phyloP scores from a whole-genome alignment of 2,113 vertebrate genomes.

The Paraplagusia blochii region DNA sequence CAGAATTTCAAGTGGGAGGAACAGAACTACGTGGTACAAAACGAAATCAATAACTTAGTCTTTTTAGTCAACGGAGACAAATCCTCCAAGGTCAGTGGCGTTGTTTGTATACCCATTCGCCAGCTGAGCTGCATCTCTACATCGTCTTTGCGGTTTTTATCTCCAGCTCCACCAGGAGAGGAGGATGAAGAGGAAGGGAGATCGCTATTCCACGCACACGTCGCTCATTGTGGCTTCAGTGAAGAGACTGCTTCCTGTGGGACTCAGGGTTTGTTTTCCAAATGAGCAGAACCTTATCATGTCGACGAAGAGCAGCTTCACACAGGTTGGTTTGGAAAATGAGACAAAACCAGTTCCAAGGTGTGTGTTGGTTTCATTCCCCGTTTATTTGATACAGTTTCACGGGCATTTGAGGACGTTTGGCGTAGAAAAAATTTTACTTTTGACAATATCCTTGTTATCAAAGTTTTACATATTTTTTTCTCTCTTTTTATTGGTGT shows the following conservation, averaged over 20 bases:
- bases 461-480: no score
- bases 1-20: slow-evolving; percentile 98
- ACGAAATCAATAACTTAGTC: slow-evolving; percentile 93
- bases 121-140: no score
- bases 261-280: slow-evolving; percentile 85
- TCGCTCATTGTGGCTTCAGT: slow-evolving; percentile 89
- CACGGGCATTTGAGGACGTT: no score
- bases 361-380: no score
- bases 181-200: slow-evolving; percentile 85
- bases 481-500: no score
- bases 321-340: slow-evolving; percentile 75
- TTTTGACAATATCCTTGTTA: no score
- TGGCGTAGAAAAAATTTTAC: no score
- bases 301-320: slow-evolving; percentile 83
- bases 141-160: neutral
- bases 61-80: slow-evolving; percentile 86
- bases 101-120: no score
- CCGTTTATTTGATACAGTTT: no score
- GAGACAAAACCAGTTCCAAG: neutral
- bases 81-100: slow-evolving; percentile 81
- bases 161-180: slow-evolving; percentile 79
- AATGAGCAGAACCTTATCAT: slow-evolving; percentile 84
- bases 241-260: slow-evolving; percentile 88
- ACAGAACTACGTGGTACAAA: slow-evolving; percentile 94
- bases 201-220: slow-evolving; percentile 88